These are phyloP conservation scores for Cryptophagus acutangulus DNA, from an alignment of 2,888 invertebrate genomes.

Conservation along the genomic window DNA sequence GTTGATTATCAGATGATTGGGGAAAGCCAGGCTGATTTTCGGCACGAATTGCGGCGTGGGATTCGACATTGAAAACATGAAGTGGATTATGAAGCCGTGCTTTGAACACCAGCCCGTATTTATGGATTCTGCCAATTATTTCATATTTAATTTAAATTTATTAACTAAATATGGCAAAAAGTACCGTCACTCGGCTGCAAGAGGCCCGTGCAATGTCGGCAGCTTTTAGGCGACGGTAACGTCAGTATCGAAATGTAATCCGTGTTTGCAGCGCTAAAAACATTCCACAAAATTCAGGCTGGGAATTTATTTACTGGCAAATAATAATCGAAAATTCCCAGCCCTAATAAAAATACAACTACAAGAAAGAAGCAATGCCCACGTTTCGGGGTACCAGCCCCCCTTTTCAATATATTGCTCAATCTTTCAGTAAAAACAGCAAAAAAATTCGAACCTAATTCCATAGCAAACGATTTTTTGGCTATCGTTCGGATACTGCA, in stretches of 20 bases:
- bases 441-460: conserved; percentile 52
- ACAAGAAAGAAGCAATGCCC: too few relatives aligned
- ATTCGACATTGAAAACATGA: conserved; percentile 80
- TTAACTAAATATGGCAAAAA: conserved; percentile 12
- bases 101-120: conserved; percentile 61
- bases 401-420: too few relatives aligned
- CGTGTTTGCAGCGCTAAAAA: conserved; percentile 36
- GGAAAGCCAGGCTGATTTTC: conserved; percentile 43
- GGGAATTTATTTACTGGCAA: not conserved
- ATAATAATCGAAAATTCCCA: too few relatives aligned
- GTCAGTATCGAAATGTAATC: conserved; percentile 63
- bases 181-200: conserved; percentile 36
- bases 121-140: conserved; percentile 31
- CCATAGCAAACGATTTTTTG: conserved; percentile 65
- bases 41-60: conserved; percentile 62
- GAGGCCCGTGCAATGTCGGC: conserved; percentile 49
- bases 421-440: conserved; percentile 16
- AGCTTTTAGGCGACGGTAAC: conserved; percentile 59
- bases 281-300: not conserved
- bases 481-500: conserved; percentile 66
- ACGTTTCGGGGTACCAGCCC: too few relatives aligned
- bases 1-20: conserved; percentile 46
- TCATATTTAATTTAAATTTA: conserved; percentile 1
- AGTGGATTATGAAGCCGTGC: conserved; percentile 89
- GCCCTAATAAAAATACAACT: too few relatives aligned